Evolutionary conservation across 2,113 vertebrate genomes (phyloP).

Genomic region (Dunckerocampus dactyliophorus): DNA sequence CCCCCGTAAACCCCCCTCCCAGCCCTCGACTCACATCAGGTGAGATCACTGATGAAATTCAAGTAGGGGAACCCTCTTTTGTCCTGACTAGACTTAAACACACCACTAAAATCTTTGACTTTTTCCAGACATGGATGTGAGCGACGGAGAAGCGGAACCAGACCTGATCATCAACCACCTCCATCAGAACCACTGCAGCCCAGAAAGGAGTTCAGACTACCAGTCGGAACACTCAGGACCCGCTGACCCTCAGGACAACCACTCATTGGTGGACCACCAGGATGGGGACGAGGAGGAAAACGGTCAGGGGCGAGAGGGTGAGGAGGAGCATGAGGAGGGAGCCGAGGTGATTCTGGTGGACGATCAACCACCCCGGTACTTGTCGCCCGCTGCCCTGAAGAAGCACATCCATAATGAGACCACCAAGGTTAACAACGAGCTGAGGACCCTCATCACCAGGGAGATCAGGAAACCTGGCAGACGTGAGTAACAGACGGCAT

Average conservation of each 20-base stretch:
- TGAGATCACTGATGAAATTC: constrained; percentile 4
- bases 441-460: constrained; percentile 86
- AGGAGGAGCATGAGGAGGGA: constrained; percentile 57
- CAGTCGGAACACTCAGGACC: constrained; percentile 41
- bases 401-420: constrained; percentile 77
- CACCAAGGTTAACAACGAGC: constrained; percentile 84
- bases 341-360: constrained; percentile 54
- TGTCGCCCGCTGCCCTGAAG: constrained; percentile 79
- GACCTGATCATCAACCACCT: constrained; percentile 82
- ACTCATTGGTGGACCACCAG: constrained; percentile 5
- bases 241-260: constrained; percentile 56
- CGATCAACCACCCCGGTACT: constrained; percentile 58
- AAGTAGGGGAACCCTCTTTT: not conserved
- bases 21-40: constrained; percentile 53
- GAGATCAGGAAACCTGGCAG: constrained; percentile 94
- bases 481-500: constrained; percentile 73
- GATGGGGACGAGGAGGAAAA: constrained; percentile 60
- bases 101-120: not conserved
- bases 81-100: not conserved
- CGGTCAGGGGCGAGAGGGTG: constrained; percentile 46
- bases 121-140: constrained; percentile 69
- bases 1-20: constrained; percentile 67
- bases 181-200: constrained; percentile 70
- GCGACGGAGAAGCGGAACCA: constrained; percentile 65
- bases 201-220: constrained; percentile 30